A percentile compares a stretch with the other conserved stretches of the same genome.
These are phyloP conservation scores for Coendou prehensilis DNA, from an alignment of 2,797 vertebrate species.

Conservation along the genomic window DNA sequence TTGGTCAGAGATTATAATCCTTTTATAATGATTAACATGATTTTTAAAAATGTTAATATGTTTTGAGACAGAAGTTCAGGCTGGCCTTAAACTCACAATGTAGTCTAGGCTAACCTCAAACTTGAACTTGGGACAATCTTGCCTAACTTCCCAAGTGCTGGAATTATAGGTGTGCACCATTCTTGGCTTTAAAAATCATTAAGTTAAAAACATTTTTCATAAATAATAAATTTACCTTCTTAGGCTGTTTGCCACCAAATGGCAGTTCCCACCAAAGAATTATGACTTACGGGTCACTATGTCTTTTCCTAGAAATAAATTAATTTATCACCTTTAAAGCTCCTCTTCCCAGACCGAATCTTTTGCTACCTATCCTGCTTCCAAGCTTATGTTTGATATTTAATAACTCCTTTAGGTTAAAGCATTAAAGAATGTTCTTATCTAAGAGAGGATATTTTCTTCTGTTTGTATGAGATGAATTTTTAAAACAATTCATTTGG, in stretches of 20 bases:
- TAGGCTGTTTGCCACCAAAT: constrained; percentile 27
- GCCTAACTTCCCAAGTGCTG: background rate
- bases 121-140: background rate
- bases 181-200: background rate
- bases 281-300: background rate
- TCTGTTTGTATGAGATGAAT: background rate
- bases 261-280: constrained; percentile 18
- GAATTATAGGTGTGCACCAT: background rate
- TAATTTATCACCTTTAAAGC: background rate
- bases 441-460: background rate
- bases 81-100: background rate
- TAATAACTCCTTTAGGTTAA: background rate
- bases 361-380: background rate
- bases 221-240: constrained; percentile 12
- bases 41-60: background rate
- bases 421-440: background rate
- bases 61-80: background rate
- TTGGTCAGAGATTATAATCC: background rate
- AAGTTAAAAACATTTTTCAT: constrained; percentile 18
- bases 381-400: constrained; percentile 21
- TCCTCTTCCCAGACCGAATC: background rate
- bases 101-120: background rate
- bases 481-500: background rate
- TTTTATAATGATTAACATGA: constrained; percentile 18
- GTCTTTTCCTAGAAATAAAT: constrained; percentile 51